phyloP scores from a whole-genome alignment of 2,888 invertebrate genomes.

The Cremastinae sp. region DNA sequence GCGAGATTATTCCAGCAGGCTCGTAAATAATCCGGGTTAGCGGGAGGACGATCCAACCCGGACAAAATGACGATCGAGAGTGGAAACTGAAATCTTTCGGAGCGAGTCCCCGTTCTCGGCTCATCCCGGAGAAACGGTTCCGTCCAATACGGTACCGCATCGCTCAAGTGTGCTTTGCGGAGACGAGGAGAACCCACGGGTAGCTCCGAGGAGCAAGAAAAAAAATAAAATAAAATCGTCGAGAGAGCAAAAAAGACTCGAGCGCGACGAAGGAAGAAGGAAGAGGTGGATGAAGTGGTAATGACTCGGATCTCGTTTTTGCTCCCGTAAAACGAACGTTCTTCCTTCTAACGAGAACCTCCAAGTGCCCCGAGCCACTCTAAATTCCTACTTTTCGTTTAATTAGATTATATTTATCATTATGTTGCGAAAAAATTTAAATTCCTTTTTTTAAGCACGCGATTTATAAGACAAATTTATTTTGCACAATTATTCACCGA shows the following conservation, averaged over 20 bases:
- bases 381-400: no score
- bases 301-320: conserved; percentile 6
- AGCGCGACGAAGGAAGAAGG: conserved; percentile 14
- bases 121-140: conserved; percentile 38
- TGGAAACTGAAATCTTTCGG: conserved; percentile 64
- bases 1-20: no score
- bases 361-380: no score
- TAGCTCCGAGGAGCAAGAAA: conserved; percentile 21
- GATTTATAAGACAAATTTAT: no score
- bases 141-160: conserved; percentile 15
- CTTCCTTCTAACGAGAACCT: no score
- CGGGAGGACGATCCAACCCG: conserved; percentile 62
- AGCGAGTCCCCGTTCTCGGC: conserved; percentile 10
- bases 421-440: no score
- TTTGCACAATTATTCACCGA: no score
- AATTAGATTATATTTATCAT: no score
- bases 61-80: conserved; percentile 66
- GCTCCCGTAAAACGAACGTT: not conserved
- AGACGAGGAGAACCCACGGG: no score
- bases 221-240: conserved; percentile 30
- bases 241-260: no score
- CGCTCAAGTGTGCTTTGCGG: conserved; percentile 6
- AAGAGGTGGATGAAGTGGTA: not conserved
- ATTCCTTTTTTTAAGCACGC: no score
- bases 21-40: conserved; percentile 10